These are phyloP conservation scores for Drosophila dives DNA, from an alignment of 2,888 invertebrate species.

Conservation along the genomic window DNA sequence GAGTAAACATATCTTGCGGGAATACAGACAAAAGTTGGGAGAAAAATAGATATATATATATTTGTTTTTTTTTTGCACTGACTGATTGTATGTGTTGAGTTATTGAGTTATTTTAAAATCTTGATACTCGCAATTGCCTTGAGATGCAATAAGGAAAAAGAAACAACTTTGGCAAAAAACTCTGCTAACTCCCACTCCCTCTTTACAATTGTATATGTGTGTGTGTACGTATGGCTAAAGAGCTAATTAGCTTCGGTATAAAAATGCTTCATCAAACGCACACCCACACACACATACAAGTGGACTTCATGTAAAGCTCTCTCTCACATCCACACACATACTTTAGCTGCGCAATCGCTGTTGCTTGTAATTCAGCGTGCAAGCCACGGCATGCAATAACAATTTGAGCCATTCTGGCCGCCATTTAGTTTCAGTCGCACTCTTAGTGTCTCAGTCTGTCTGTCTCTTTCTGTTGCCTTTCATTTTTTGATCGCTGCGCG, in stretches of 20 bases:
- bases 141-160: conserved; percentile 38
- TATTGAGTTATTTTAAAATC: conserved; percentile 15
- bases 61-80: neutral
- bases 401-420: conserved; percentile 55
- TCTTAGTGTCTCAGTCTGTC: neutral
- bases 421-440: conserved; percentile 5
- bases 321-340: conserved; percentile 4
- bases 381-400: conserved; percentile 44
- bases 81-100: neutral
- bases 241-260: conserved; percentile 63
- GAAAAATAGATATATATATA: too few relatives aligned
- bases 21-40: neutral
- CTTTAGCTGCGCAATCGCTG: conserved; percentile 50
- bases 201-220: conserved; percentile 8
- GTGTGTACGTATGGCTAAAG: conserved; percentile 18
- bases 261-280: conserved; percentile 42
- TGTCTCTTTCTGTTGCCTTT: conserved; percentile 21
- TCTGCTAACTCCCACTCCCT: neutral
- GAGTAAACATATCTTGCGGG: conserved; percentile 3
- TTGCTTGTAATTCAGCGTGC: conserved; percentile 54
- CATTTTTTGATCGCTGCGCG: conserved; percentile 26
- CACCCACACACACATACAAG: conserved; percentile 1
- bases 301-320: conserved; percentile 13
- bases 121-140: conserved; percentile 26
- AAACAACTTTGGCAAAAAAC: conserved; percentile 15